Base-by-base conservation (phyloP, 2,797 vertebrate species). In the Anguilla obscura region DNA sequence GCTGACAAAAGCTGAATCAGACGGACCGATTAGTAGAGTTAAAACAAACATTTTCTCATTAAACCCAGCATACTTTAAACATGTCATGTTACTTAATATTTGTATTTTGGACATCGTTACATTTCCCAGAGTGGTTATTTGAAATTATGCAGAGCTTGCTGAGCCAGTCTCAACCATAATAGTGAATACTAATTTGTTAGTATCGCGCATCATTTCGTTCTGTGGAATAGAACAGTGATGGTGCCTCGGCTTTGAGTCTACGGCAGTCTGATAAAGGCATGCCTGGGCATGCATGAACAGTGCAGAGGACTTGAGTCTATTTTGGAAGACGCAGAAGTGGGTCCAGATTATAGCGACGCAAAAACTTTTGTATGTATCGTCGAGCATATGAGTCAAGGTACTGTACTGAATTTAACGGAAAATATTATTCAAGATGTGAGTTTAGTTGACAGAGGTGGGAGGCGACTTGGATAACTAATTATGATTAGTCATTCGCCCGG, bases 261-360 rank as follows among this genome's bases (percentile, higher is more conserved):
- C 6, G 56, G 18, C 5, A 79, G 79, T 1, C 21, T 48, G 79
- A 1, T 48, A 48, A n/a, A 36, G 83, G 63, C 87, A 88, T 88
- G 87, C 52, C 87, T 74, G 87, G 87, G 66, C 87, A 88, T 88
- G 87, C 71, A 33, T 74, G 50, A 56, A 7, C 40, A 7, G 45
- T 48, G 7, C 40, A n/a, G 30, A 60, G 24, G 16, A 74, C 48
- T 45, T 56, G 48, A 24, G n/a, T 27, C 54, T 71, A n/a, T 24
- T 45, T 3, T 36, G 14, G n/a, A 7, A 52, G 2, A 18, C 30
- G 48, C 24, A 56, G 76, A 56, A 40, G 52, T 69, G 30, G 40
- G 45, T 71, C 14, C 21, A 5, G 24, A n/a, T 18, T 82, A 50
- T 50, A 50, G 1, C 45, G 45, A 82, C 18, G 9, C 6, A 58